Evolutionary conservation across 2,113 vertebrate species (phyloP), one percentile per base, ranked within the genome.

Genomic region (Colius striatus): DNA sequence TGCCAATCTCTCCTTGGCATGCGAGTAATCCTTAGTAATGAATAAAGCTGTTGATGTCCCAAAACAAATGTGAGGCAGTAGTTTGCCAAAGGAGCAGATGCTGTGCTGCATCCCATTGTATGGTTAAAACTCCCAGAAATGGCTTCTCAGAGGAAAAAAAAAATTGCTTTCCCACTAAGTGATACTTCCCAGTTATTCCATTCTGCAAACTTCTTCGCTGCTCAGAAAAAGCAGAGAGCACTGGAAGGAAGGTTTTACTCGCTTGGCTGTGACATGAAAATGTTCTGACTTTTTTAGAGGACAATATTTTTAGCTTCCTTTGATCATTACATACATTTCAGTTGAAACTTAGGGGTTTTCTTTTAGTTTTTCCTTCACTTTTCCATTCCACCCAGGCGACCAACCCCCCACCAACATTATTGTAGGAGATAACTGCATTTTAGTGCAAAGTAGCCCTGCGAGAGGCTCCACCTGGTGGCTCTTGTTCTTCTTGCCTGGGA

Each of bases 81-180:
- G 72, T 92, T 75, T 96, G 96, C 94, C 96, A 95, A 93, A 90
- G 43, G 53, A 97, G 48, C 94, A 95, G 96, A 94, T 96, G 95
- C 76, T 90, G 84, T 73, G 67, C 77, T 89, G 34, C 27, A 45
- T 88, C 92, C 92, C 65, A 93, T 81, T 97, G 86, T 95, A 90
- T 51, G 73, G 43, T 74, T 88, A 75, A 84, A 94, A 73, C 43
- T 81, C 83, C 20, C 76, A 81, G 73, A 87, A 93, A 86, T 27
- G 22, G 17, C 41, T 92, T 87, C 83, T 67, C 29, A 67, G 58
- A 41, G 38, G 38, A 32, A 87, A 86, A 63, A 87, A 87, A 62
- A 95, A 85, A 67, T 55, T 84, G 21, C n/a, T 91, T 94, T 91
- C 90, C 47, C 14, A 17, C n/a, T 30, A 36, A 58, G 34, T 51